phyloP scores from a whole-genome alignment of 1,140 invertebrate genomes.

The Muscidifurax raptorellus region DNA sequence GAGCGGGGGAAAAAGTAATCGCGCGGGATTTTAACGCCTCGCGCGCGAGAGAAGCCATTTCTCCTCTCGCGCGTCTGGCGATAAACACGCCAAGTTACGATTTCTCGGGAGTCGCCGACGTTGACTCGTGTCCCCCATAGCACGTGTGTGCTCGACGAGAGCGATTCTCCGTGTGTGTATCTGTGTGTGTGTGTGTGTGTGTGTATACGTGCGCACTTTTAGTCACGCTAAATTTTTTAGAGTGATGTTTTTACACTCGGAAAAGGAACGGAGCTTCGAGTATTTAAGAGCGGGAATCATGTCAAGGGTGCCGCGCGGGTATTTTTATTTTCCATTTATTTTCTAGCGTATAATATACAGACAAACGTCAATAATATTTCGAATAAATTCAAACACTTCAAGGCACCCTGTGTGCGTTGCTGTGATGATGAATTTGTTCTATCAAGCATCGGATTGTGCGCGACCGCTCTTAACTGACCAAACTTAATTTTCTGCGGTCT shows the following conservation, averaged over 20 bases:
- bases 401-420: neutral
- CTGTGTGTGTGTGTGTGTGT: slow-evolving; percentile 49
- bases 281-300: slow-evolving; percentile 17
- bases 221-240: slow-evolving; percentile 18
- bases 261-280: slow-evolving; percentile 8
- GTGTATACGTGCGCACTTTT: slow-evolving; percentile 40
- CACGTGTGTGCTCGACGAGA: slow-evolving; percentile 19
- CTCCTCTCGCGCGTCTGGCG: slow-evolving; percentile 65
- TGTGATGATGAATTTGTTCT: slow-evolving; percentile 34
- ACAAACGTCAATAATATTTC: neutral
- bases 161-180: slow-evolving; percentile 49
- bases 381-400: neutral
- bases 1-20: slow-evolving; percentile 56
- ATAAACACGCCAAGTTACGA: slow-evolving; percentile 76
- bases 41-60: slow-evolving; percentile 68
- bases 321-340: neutral
- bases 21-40: slow-evolving; percentile 72
- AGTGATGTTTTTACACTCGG: slow-evolving; percentile 34
- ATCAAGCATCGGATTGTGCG: slow-evolving; percentile 36
- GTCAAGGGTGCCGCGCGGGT: neutral
- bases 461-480: neutral
- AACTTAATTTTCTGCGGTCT: slow-evolving; percentile 36
- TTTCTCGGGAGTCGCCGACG: slow-evolving; percentile 71
- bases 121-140: slow-evolving; percentile 15
- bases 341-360: neutral